Percentiles rank a stretch among this genome's conserved stretches.
Conservation (phyloP, 2,888 invertebrate genomes). For the Liopterus haemorrhoidalis region DNA sequence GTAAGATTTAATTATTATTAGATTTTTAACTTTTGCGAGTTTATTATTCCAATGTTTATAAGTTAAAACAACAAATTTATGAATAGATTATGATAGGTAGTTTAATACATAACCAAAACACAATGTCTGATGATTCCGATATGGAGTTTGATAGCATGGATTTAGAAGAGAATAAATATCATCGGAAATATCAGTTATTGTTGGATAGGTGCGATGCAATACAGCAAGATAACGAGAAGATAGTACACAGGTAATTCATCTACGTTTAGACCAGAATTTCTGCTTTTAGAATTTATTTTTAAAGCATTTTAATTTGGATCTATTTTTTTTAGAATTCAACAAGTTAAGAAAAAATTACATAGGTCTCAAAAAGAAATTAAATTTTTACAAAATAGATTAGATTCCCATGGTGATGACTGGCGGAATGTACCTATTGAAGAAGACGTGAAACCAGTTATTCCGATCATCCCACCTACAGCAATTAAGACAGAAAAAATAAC, state of each 20-base stretch:
- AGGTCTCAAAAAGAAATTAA: constrained; percentile 63
- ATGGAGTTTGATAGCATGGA: constrained; percentile 49
- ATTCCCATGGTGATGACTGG: constrained; percentile 66
- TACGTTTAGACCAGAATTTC: constrained; percentile 14
- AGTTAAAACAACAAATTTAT: no score
- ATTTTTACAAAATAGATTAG: constrained; percentile 61
- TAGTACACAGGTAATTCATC: constrained; percentile 56
- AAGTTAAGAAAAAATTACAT: constrained; percentile 63
- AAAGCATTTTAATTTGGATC: no score
- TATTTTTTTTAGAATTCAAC: constrained; percentile 54
- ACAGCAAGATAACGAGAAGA: constrained; percentile 71
- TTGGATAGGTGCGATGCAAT: constrained; percentile 68
- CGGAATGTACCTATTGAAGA: constrained; percentile 56
- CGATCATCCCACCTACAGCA: constrained; percentile 36
- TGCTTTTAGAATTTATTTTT: no score
- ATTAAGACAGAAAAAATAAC: not conserved
- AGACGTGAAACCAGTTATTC: constrained; percentile 44
- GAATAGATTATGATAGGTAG: no score
- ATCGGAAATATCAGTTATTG: constrained; percentile 66
- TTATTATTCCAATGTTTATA: no score
- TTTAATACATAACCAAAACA: no score
- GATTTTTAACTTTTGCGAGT: no score
- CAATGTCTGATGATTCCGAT: constrained; percentile 59
- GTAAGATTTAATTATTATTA: no score
- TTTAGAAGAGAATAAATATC: constrained; percentile 62